These are phyloP conservation scores for Mycalesis mineus DNA, from an alignment of 2,888 invertebrate species.

Conservation along the genomic window DNA sequence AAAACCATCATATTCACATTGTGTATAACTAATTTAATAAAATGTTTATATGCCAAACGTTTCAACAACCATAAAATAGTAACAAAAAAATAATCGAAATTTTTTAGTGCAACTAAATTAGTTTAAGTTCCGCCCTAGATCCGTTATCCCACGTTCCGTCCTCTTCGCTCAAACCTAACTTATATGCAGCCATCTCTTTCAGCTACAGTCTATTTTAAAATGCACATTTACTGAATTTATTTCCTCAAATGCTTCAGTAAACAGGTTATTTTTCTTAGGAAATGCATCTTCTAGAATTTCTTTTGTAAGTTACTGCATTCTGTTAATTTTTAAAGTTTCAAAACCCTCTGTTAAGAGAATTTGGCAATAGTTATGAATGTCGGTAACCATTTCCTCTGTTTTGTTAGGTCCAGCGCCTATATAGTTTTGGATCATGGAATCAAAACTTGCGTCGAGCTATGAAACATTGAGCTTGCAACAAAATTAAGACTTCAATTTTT, in stretches of 20 bases:
- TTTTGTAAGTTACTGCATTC: constrained; percentile 2
- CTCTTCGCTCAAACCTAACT: constrained; percentile 23
- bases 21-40: too few species aligned
- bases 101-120: constrained; percentile 1
- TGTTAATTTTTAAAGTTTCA: neutral
- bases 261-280: constrained; percentile 34
- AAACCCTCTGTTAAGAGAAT: too few species aligned
- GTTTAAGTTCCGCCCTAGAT: neutral
- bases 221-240: constrained; percentile 38
- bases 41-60: too few species aligned
- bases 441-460: too few species aligned
- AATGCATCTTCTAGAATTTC: constrained; percentile 19
- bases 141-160: constrained; percentile 8
- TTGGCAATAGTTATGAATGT: too few species aligned
- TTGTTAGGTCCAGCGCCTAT: too few species aligned
- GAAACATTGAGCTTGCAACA: too few species aligned
- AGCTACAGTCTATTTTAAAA: constrained; percentile 34
- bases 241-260: constrained; percentile 36
- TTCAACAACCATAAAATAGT: too few species aligned
- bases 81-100: neutral
- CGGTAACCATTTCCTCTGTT: too few species aligned
- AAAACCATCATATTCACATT: too few species aligned
- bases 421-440: too few species aligned
- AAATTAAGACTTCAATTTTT: too few species aligned
- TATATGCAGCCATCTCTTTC: constrained; percentile 27